A percentile compares a stretch with the other conserved stretches of the same genome.
Evolutionary conservation across 2,888 invertebrate species (phyloP).

Genomic region (Papilio demoleus): DNA sequence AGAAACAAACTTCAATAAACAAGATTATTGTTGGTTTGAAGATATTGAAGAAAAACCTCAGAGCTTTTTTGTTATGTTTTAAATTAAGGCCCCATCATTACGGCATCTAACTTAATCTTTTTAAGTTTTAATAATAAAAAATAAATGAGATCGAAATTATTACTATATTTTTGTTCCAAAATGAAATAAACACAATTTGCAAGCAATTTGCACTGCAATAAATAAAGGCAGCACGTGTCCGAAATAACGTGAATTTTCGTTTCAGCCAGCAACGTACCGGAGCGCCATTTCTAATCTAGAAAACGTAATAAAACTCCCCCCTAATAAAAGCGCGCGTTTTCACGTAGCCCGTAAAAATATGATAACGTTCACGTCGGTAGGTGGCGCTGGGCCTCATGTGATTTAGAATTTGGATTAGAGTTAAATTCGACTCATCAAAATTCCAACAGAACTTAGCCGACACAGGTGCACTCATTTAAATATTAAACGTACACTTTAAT

Average conservation of each 20-base stretch:
- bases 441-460: slow-evolving; percentile 31
- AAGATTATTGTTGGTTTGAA: no score
- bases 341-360: slow-evolving; percentile 81
- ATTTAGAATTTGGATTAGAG: slow-evolving; percentile 41
- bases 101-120: neutral
- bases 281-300: slow-evolving; percentile 71
- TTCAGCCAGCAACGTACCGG: slow-evolving; percentile 50
- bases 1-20: no score
- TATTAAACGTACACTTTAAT: slow-evolving; percentile 38
- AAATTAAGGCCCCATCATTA: neutral
- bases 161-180: neutral
- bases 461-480: slow-evolving; percentile 41
- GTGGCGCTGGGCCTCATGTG: slow-evolving; percentile 39
- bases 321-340: slow-evolving; percentile 79
- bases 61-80: neutral
- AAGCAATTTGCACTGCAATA: slow-evolving; percentile 30
- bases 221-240: slow-evolving; percentile 46
- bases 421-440: slow-evolving; percentile 39
- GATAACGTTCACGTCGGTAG: slow-evolving; percentile 77
- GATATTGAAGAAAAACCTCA: neutral
- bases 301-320: slow-evolving; percentile 75
- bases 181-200: slow-evolving; percentile 15
- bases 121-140: neutral
- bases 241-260: slow-evolving; percentile 59
- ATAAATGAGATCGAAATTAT: neutral